Evolutionary conservation across 2,888 invertebrate genomes (phyloP), one percentile per base, ranked within the genome.

Genomic region (Noctua janthina): DNA sequence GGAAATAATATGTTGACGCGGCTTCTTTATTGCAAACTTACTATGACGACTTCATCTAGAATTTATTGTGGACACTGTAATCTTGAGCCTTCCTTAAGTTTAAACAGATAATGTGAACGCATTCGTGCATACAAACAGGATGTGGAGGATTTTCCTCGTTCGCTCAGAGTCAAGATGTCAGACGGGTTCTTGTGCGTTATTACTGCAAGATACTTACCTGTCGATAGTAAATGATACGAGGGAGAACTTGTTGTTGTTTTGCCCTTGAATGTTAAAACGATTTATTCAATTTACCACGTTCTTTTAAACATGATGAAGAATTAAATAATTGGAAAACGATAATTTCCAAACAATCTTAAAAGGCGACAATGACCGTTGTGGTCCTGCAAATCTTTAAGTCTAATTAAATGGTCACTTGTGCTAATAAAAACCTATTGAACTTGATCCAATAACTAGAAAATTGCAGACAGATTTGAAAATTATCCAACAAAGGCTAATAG

Each of bases 121-220:
- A 92, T 92, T 90, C 90, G 88, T 92, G 92, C 92, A 93, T 91
- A 87, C 91, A 91, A 95, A 94, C 95, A 95, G 95, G 95, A 95
- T 94, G 92, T 93, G 81, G 91, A 92, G 90, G 92, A 93, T 96
- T 96, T 95, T 96, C 95, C 95, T 95, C 91, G 90, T 94, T 87
- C 91, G 87, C 91, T 91, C 86, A 84, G 87, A 83, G 87, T 83
- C 87, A 87, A 90, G 91, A 86, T 87, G 92, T 91, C 87, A 74
- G 90, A 89, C 90, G 82, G 90, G 91, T 92, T 92, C 91, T 91
- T 88, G 90, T 90, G 87, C 90, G 86, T 91, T 92, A 91, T 91
- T 92, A 91, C 87, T 83, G 82, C 88, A 87, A 83, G 75, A 74
- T 76, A 67, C 74, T 87, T 90, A 87, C 86, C 89, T 88, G 87